Evolutionary conservation across 1,140 invertebrate species (phyloP).

Genomic region (Tenebrio molitor): DNA sequence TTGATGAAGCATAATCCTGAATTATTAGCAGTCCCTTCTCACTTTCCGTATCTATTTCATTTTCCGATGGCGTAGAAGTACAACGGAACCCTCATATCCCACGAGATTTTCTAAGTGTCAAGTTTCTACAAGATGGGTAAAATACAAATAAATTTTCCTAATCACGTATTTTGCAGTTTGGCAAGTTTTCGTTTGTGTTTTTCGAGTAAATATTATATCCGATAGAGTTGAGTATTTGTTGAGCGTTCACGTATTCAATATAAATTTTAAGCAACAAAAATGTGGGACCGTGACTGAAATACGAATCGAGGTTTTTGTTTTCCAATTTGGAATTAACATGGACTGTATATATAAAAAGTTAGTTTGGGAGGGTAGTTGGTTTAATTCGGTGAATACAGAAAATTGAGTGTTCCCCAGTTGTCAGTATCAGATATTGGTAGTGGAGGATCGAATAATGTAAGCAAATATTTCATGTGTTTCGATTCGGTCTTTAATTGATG

Average conservation of each 20-base stretch:
- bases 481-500: conserved; percentile 30
- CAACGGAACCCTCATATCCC: conserved; percentile 21
- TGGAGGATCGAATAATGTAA: conserved; percentile 16
- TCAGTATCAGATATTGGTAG: conserved; percentile 28
- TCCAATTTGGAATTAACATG: conserved; percentile 33
- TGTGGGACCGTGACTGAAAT: conserved; percentile 32
- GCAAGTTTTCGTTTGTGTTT: conserved; percentile 40
- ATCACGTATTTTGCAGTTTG: conserved; percentile 37
- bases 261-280: conserved; percentile 41
- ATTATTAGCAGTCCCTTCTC: conserved; percentile 17
- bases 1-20: background rate
- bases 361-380: background rate
- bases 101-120: conserved; percentile 33
- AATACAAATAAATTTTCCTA: conserved; percentile 45
- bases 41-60: conserved; percentile 30
- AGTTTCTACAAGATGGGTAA: conserved; percentile 31
- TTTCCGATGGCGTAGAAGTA: conserved; percentile 22
- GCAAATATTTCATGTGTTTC: conserved; percentile 32
- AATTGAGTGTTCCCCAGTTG: conserved; percentile 13
- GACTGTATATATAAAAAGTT: conserved; percentile 14
- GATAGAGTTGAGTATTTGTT: conserved; percentile 32
- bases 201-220: conserved; percentile 34
- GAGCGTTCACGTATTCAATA: conserved; percentile 44
- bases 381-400: conserved; percentile 5
- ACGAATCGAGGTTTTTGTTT: conserved; percentile 30